Percentiles rank a stretch among this genome's conserved stretches.
These are phyloP conservation scores for Epinotia brunnichana DNA, from an alignment of 2,888 invertebrate genomes.

Conservation along the genomic window DNA sequence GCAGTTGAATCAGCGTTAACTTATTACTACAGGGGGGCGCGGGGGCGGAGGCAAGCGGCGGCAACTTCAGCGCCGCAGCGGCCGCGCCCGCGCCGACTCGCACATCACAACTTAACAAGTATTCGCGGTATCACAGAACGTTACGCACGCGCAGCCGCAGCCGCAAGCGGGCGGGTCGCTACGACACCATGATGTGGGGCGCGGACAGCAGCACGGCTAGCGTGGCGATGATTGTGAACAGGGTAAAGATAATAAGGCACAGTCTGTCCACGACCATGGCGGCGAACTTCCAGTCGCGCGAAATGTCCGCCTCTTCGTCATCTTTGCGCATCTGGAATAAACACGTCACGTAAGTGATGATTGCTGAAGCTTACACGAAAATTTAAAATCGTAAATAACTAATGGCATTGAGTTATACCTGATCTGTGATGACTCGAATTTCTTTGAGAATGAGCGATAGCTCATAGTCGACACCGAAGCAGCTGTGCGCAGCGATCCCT, in stretches of 20 bases:
- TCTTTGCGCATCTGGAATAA: slow-evolving; percentile 93
- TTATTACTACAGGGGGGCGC: slow-evolving; percentile 79
- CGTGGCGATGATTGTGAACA: slow-evolving; percentile 98
- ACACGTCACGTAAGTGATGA: background rate
- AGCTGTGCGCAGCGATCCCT: slow-evolving; percentile 91
- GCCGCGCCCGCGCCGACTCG: slow-evolving; percentile 76
- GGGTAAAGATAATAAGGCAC: slow-evolving; percentile 99
- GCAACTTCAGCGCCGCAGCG: slow-evolving; percentile 75
- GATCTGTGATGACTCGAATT: slow-evolving; percentile 95
- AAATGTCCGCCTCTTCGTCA: slow-evolving; percentile 96
- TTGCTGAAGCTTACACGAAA: background rate
- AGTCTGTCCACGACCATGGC: slow-evolving; percentile 99
- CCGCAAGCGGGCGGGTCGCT: slow-evolving; percentile 85
- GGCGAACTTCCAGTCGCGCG: slow-evolving; percentile 99
- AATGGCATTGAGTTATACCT: slow-evolving; percentile 75
- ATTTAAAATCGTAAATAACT: background rate
- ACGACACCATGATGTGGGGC: slow-evolving; percentile 97
- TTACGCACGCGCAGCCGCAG: slow-evolving; percentile 73
- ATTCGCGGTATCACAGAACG: slow-evolving; percentile 88
- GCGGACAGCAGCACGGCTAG: slow-evolving; percentile 98
- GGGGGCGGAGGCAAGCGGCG: slow-evolving; percentile 76
- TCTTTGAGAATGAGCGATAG: slow-evolving; percentile 97
- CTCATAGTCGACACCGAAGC: slow-evolving; percentile 96
- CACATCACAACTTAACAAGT: slow-evolving; percentile 87
- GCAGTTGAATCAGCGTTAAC: slow-evolving; percentile 73